Conservation (phyloP, 64 coral and sea anemone genomes). For the Astreopora myriophthalma region DNA sequence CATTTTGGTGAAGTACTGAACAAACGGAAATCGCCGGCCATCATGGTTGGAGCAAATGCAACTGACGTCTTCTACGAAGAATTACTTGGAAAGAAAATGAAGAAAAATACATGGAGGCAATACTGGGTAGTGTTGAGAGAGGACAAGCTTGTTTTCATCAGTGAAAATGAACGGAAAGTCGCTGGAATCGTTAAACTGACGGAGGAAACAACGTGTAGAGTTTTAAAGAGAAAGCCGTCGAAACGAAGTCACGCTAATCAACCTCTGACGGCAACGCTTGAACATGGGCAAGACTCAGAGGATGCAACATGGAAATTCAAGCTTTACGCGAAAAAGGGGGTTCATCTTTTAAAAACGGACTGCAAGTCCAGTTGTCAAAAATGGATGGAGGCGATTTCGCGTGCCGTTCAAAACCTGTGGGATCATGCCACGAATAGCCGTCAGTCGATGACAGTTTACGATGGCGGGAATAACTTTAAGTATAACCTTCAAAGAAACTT, state of each 20-base stretch:
- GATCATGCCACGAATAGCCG: background rate
- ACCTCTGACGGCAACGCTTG: background rate
- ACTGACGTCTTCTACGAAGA: background rate
- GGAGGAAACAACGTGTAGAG: slow-evolving; percentile 2
- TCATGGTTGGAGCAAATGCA: background rate
- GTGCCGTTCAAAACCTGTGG: background rate
- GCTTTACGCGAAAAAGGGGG: slow-evolving; percentile 31
- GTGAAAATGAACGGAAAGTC: background rate
- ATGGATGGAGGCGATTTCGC: slow-evolving; percentile 45
- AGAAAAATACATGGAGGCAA: slow-evolving; percentile 55
- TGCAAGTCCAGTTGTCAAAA: slow-evolving; percentile 34
- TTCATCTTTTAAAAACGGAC: slow-evolving; percentile 56
- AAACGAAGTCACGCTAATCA: background rate
- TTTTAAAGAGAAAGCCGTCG: background rate
- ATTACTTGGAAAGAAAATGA: slow-evolving; percentile 36
- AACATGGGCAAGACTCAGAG: background rate
- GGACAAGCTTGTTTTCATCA: slow-evolving; percentile 31
- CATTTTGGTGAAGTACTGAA: background rate
- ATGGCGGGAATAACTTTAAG: background rate
- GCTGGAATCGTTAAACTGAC: slow-evolving; percentile 33
- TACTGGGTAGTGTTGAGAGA: slow-evolving; percentile 26
- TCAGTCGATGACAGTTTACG: background rate
- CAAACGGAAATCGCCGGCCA: background rate
- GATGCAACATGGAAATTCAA: slow-evolving; percentile 25
- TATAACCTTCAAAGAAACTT: background rate